phyloP scores from a whole-genome alignment of 2,888 invertebrate genomes.

The Leptogaster cylindrica region DNA sequence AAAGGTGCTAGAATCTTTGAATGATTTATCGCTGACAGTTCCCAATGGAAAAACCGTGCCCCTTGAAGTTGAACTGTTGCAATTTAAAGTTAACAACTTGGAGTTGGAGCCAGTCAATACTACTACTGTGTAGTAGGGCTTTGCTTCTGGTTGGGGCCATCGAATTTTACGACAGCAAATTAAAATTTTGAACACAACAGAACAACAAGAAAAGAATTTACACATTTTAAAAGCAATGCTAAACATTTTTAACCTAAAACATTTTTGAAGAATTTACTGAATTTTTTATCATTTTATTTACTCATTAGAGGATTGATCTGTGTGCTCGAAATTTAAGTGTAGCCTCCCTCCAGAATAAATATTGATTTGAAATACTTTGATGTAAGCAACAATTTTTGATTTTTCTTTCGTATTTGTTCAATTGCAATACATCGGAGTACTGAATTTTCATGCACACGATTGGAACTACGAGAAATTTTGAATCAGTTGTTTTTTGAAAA shows the following conservation, averaged over 20 bases:
- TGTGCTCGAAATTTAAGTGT: no score
- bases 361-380: no score
- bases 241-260: conserved; percentile 11
- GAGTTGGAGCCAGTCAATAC: conserved; percentile 59
- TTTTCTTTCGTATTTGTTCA: no score
- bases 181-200: conserved; percentile 51
- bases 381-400: no score
- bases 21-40: conserved; percentile 55
- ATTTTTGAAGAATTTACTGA: neutral
- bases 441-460: no score
- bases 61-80: conserved; percentile 48
- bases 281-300: conserved; percentile 23
- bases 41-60: conserved; percentile 45
- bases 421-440: conserved; percentile 9
- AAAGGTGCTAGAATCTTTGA: conserved; percentile 58
- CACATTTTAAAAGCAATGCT: neutral
- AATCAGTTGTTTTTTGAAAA: neutral
- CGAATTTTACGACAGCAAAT: conserved; percentile 57
- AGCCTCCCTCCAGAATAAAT: no score
- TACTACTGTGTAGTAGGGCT: conserved; percentile 62
- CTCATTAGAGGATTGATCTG: conserved; percentile 17
- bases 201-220: neutral
- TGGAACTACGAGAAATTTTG: neutral
- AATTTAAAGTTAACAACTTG: conserved; percentile 48
- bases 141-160: conserved; percentile 58